Percentiles rank a stretch among this genome's conserved stretches.
phyloP scores from a whole-genome alignment of 2,113 vertebrate genomes.

The Colius striatus region DNA sequence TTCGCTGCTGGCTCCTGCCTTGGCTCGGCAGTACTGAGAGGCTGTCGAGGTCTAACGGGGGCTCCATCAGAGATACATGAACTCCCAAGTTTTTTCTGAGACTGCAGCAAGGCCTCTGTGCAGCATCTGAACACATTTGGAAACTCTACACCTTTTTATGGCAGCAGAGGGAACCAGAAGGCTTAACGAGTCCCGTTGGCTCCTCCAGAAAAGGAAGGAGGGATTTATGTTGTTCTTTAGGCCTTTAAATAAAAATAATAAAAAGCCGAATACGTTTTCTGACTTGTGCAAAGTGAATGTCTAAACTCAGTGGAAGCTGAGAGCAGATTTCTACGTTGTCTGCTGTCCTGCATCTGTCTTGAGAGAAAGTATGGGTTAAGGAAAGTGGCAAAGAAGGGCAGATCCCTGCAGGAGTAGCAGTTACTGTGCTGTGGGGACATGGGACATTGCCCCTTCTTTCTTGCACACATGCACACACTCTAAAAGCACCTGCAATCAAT shows the following conservation, averaged over 20 bases:
- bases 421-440: not conserved
- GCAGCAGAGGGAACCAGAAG: constrained; percentile 43
- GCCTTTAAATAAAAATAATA: constrained; percentile 11
- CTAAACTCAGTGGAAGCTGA: not conserved
- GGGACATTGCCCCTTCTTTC: not conserved
- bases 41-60: fast-evolving
- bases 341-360: not conserved
- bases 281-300: not conserved
- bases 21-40: fast-evolving
- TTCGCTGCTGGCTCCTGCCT: fast-evolving
- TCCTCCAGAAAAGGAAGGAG: constrained; percentile 23
- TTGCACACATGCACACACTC: not conserved
- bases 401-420: not conserved
- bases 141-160: constrained; percentile 46
- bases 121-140: constrained; percentile 2
- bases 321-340: not conserved
- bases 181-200: constrained; percentile 17
- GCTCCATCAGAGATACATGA: not conserved
- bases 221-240: constrained; percentile 17
- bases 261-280: not conserved
- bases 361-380: not conserved
- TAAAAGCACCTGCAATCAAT: not conserved
- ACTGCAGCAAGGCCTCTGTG: not conserved
- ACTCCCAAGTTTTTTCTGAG: not conserved
- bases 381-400: not conserved